These are phyloP conservation scores for Serripes groenlandicus DNA, from an alignment of 2,888 invertebrate species.

Conservation along the genomic window DNA sequence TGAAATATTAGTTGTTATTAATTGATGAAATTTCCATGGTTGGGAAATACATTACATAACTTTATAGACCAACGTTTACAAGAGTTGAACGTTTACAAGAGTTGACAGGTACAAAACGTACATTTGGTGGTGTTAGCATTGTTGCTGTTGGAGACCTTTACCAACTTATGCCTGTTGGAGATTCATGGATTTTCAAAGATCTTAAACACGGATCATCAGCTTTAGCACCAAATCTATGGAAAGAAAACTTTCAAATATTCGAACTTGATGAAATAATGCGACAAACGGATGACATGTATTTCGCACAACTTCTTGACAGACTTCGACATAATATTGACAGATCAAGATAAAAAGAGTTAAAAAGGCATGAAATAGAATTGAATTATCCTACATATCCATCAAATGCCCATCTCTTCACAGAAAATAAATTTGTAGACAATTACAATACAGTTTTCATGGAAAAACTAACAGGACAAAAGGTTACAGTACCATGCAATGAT, in stretches of 20 bases:
- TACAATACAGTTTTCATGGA: constrained; percentile 38
- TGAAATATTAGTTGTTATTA: constrained; percentile 59
- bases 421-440: constrained; percentile 29
- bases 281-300: constrained; percentile 58
- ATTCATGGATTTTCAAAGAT: constrained; percentile 60
- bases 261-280: constrained; percentile 60
- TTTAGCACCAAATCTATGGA: constrained; percentile 57
- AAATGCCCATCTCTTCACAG: constrained; percentile 36
- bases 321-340: constrained; percentile 51
- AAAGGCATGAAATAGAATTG: neutral
- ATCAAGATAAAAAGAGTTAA: constrained; percentile 47
- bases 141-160: constrained; percentile 66
- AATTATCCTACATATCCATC: neutral
- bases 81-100: constrained; percentile 52
- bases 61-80: no score
- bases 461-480: constrained; percentile 29
- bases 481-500: constrained; percentile 22
- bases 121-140: constrained; percentile 64
- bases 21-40: constrained; percentile 67
- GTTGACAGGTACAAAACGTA: constrained; percentile 46
- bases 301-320: constrained; percentile 57
- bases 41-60: constrained; percentile 43
- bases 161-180: constrained; percentile 60
- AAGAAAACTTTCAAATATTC: constrained; percentile 53
- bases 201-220: constrained; percentile 18